phyloP scores from a whole-genome alignment of 2,888 invertebrate species.

The Acronicta leporina region DNA sequence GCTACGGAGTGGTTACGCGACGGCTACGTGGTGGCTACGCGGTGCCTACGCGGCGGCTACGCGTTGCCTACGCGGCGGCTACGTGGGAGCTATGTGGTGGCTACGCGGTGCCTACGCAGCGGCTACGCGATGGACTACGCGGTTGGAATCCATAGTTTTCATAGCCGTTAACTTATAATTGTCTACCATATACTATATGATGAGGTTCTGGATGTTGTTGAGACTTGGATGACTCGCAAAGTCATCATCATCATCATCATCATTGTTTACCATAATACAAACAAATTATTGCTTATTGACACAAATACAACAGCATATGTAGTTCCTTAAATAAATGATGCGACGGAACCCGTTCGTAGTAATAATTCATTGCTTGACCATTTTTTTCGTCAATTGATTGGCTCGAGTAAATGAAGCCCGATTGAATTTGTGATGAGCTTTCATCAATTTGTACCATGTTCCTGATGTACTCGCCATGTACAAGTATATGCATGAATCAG shows the following conservation, averaged over 20 bases:
- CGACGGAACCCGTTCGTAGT: slow-evolving; percentile 56
- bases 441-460: slow-evolving; percentile 73
- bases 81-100: background rate
- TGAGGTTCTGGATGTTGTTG: too few species aligned
- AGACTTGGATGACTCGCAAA: too few species aligned
- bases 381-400: slow-evolving; percentile 85
- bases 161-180: background rate
- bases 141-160: too few species aligned
- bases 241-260: too few species aligned
- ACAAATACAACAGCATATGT: too few species aligned
- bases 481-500: background rate
- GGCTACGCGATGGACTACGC: too few species aligned
- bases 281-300: too few species aligned
- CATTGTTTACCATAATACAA: too few species aligned
- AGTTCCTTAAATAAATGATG: too few species aligned
- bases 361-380: slow-evolving; percentile 45
- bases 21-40: too few species aligned
- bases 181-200: background rate
- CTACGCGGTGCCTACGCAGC: background rate
- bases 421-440: slow-evolving; percentile 86
- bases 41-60: background rate
- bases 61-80: background rate
- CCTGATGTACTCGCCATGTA: slow-evolving; percentile 33
- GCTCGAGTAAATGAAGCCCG: slow-evolving; percentile 77
- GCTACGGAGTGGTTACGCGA: background rate